These are phyloP conservation scores for Pseudochaenichthys georgianus DNA, from an alignment of 2,797 vertebrate genomes.

Conservation along the genomic window DNA sequence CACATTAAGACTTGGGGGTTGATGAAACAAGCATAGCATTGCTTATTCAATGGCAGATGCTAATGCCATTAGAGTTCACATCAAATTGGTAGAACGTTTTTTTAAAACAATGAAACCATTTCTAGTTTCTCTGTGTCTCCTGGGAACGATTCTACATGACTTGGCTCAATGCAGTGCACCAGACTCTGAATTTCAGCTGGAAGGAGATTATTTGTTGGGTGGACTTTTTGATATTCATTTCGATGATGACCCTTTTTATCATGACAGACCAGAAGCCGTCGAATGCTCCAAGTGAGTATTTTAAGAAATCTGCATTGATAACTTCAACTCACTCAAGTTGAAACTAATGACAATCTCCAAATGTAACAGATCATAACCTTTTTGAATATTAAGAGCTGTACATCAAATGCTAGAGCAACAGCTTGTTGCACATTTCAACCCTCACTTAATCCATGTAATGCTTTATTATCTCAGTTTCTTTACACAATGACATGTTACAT, in stretches of 20 bases:
- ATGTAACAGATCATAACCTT: not conserved
- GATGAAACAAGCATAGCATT: not conserved
- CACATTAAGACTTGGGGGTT: conserved; percentile 32
- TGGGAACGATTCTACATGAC: conserved; percentile 33
- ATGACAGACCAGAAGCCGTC: conserved; percentile 55
- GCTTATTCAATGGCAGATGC: conserved; percentile 7
- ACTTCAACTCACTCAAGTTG: not conserved
- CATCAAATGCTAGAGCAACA: not conserved
- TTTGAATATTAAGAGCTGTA: not conserved
- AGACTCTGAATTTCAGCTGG: conserved; percentile 70
- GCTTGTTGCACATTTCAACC: not conserved
- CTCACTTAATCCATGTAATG: not conserved
- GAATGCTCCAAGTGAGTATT: conserved; percentile 76
- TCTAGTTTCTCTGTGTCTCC: conserved; percentile 44
- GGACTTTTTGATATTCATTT: conserved; percentile 81
- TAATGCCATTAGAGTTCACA: not conserved
- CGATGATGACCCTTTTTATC: not conserved
- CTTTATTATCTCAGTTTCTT: not conserved
- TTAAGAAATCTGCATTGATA: not conserved
- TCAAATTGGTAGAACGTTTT: not conserved
- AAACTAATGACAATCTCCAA: not conserved
- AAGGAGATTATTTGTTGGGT: conserved; percentile 80
- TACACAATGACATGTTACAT: not conserved
- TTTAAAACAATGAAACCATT: conserved; percentile 53
- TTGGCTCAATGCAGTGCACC: conserved; percentile 9